Evolutionary conservation across 2,113 vertebrate species (phyloP).

Genomic region (Gyps fulvus): DNA sequence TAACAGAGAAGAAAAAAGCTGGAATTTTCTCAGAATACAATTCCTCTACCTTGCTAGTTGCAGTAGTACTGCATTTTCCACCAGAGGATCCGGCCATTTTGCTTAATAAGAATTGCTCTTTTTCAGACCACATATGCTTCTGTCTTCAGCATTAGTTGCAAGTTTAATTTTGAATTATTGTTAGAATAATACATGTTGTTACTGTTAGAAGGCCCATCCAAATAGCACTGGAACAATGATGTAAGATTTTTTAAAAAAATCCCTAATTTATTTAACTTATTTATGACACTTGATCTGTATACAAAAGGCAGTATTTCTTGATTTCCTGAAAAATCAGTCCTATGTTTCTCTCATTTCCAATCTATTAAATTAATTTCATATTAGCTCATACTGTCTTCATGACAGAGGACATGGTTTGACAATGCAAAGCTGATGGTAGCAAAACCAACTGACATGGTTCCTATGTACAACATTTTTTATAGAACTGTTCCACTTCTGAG

Average conservation of each 20-base stretch:
- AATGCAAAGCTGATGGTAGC: background rate
- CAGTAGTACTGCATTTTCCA: background rate
- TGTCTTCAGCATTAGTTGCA: background rate
- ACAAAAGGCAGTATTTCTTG: background rate
- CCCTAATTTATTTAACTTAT: background rate
- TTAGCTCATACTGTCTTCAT: background rate
- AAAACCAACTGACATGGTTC: background rate
- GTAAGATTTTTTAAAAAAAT: background rate
- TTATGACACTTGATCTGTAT: background rate
- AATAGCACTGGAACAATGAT: background rate
- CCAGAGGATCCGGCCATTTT: fast-evolving
- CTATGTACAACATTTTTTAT: background rate
- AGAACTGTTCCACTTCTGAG: background rate
- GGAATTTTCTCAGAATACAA: background rate
- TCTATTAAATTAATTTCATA: background rate
- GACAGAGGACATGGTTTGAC: background rate
- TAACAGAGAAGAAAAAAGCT: background rate
- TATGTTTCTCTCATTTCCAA: background rate
- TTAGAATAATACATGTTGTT: background rate
- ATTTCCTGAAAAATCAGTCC: background rate
- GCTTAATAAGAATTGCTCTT: background rate
- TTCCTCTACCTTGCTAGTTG: background rate
- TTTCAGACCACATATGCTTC: background rate
- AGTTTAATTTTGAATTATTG: background rate
- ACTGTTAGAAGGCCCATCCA: background rate